Base-by-base conservation (phyloP, 2,888 invertebrate genomes). In the Cephus nigrinus region DNA sequence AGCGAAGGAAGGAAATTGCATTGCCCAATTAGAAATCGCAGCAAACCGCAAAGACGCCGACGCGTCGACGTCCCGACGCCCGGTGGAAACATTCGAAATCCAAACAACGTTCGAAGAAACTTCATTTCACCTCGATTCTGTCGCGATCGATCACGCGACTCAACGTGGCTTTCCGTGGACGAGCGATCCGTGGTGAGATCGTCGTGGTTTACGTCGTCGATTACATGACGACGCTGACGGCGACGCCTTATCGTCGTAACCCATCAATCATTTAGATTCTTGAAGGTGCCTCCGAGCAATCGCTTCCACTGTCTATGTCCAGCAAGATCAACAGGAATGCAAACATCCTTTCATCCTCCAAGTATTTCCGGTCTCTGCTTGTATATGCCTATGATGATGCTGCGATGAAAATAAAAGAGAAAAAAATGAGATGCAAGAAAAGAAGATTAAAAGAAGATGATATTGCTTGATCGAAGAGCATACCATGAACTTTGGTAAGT, bases 21-120 rank as follows among this genome's bases (percentile, higher is more conserved):
- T 84, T 82, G 85, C 82, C 84, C 85, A 86, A 86, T 85, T 86
- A 86, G 84, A 86, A 86, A 86, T 85, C 84, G 83, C 71, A 15
- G 71, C 31, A 33, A 33, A 83, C 84, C 84, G 83, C 84, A 83
- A 80, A 84, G 81, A 84, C 80, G 81, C 71, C 71, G 71, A 71
- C 71, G 71, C 71, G 12, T 71, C 71, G 71, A n/a, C 71, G 71
- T 71, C 12, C 71, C 71, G 71, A 33, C 71, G 71, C 71, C 32
- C 32, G 71, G 12, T 55, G 55, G 23, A 55, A 23, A 55, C 55
- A 15, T 55, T 55, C 55, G 55, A 55, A 55, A 55, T 55, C 5
- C 23, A 15, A 55, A 55, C 55, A 23, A 33, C 71, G 71, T 31
- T 71, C 71, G 12, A 32, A 31, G 71, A 33, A 32, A 32, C 71